Conservation (phyloP, 2,797 vertebrate species). For the Gobio occitaniae region DNA sequence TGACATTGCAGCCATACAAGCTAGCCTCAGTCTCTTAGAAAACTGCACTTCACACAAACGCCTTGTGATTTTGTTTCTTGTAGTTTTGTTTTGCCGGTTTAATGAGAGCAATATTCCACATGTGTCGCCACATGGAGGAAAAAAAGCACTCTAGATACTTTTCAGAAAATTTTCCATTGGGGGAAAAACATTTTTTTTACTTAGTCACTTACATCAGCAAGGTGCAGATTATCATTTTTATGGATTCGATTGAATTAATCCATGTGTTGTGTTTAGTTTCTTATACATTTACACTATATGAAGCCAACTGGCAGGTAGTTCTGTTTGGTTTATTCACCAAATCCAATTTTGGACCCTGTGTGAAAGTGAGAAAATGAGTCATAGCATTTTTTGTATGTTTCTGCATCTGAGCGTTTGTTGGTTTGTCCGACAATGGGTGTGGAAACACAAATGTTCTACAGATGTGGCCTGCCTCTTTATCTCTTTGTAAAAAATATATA, state of each 20-base stretch:
- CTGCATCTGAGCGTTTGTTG: constrained; percentile 46
- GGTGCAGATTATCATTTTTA: background rate
- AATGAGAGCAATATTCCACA: constrained; percentile 4
- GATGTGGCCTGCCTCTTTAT: constrained; percentile 49
- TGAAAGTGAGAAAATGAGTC: background rate
- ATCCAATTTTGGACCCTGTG: background rate
- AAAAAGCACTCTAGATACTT: background rate
- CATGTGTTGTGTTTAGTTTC: background rate
- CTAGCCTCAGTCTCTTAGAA: background rate
- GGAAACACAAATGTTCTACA: constrained; percentile 54
- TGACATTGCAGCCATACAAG: background rate
- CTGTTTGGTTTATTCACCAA: constrained; percentile 1
- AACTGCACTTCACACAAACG: background rate
- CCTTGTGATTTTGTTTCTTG: background rate
- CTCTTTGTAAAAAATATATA: constrained; percentile 17
- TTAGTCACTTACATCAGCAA: background rate
- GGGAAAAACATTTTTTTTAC: background rate
- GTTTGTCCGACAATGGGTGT: constrained; percentile 37
- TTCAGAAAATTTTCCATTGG: background rate
- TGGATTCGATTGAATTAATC: background rate
- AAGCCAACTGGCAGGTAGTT: constrained; percentile 3
- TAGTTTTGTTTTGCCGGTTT: constrained; percentile 13
- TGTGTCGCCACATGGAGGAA: background rate
- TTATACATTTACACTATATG: constrained; percentile 1
- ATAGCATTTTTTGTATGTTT: background rate